phyloP scores from a whole-genome alignment of 2,888 invertebrate genomes.

The Drosophila cognata region DNA sequence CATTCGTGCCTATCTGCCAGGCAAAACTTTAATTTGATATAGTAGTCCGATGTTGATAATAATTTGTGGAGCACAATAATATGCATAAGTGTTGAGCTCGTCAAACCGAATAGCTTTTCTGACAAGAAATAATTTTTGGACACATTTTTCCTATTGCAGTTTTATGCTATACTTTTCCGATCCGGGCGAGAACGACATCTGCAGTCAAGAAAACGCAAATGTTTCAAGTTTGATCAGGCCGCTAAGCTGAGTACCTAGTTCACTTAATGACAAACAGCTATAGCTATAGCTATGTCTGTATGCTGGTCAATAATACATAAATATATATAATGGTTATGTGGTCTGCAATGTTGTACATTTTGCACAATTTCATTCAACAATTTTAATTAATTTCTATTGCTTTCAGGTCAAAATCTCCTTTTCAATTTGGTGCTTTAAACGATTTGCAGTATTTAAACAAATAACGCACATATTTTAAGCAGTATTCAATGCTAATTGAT shows the following conservation, averaged over 20 bases:
- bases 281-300: not conserved
- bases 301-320: not conserved
- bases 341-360: not conserved
- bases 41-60: not conserved
- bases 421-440: not conserved
- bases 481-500: not conserved
- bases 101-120: not conserved
- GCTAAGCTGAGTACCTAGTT: not conserved
- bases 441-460: not conserved
- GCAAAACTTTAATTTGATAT: not conserved
- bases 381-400: not conserved
- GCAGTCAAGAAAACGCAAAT: fast-evolving
- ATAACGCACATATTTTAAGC: not conserved
- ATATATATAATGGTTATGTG: not conserved
- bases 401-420: not conserved
- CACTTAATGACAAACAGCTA: not conserved
- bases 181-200: too few relatives aligned
- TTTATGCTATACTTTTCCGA: not conserved
- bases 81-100: not conserved
- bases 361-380: not conserved
- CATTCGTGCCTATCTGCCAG: not conserved
- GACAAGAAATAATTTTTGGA: not conserved
- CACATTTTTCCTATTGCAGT: not conserved
- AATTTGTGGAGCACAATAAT: not conserved
- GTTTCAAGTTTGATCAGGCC: not conserved